phyloP scores from a whole-genome alignment of 2,113 vertebrate genomes.

The Riparia riparia region DNA sequence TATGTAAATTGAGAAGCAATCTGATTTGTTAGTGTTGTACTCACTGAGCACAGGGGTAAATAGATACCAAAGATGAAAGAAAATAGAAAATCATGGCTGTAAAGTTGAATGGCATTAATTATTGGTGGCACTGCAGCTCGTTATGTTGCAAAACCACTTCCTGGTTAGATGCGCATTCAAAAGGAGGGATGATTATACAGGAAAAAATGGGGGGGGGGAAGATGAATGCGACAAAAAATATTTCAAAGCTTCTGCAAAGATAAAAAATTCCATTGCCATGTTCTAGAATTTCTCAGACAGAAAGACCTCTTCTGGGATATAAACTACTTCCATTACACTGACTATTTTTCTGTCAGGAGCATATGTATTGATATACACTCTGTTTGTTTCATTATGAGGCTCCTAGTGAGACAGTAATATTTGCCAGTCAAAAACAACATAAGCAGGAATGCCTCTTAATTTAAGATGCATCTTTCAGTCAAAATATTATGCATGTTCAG shows the following conservation, averaged over 20 bases:
- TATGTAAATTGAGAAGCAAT: slow-evolving; percentile 55
- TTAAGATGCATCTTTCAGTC: not conserved
- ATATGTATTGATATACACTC: not conserved
- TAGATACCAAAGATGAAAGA: slow-evolving; percentile 46
- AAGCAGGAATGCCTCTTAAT: not conserved
- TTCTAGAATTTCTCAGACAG: slow-evolving; percentile 13
- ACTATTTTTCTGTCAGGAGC: slow-evolving; percentile 16
- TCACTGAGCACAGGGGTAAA: slow-evolving; percentile 42
- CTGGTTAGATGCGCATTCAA: not conserved
- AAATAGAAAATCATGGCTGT: slow-evolving; percentile 28
- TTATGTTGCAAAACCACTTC: slow-evolving; percentile 40
- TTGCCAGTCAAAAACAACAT: not conserved
- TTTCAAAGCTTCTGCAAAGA: slow-evolving; percentile 13
- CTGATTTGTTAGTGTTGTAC: slow-evolving; percentile 52
- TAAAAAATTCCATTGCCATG: not conserved
- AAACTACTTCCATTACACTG: not conserved
- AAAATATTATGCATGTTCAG: not conserved
- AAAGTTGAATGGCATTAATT: slow-evolving; percentile 60
- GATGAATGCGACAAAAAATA: not conserved
- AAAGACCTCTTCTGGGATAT: slow-evolving; percentile 1
- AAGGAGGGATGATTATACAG: not conserved
- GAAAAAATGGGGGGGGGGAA: not conserved
- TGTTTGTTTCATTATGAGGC: not conserved
- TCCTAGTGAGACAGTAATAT: not conserved
- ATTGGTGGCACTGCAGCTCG: not conserved